Conservation (phyloP, 2,113 vertebrate species). For the Psittacula cyanocephala region DNA sequence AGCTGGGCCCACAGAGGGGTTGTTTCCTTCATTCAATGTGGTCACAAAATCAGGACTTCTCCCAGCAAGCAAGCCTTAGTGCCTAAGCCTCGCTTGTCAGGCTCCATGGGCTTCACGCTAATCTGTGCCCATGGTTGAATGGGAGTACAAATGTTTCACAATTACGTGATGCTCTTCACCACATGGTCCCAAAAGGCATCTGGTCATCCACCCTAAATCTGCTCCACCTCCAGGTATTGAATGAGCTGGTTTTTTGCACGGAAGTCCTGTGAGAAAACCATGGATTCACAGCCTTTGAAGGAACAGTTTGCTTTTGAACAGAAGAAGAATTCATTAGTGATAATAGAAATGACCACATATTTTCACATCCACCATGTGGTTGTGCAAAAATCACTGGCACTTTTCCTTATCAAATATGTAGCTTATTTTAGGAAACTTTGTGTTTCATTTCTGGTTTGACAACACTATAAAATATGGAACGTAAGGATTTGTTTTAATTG, state of each 20-base stretch:
- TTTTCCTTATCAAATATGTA: neutral
- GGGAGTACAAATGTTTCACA: fast-evolving
- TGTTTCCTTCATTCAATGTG: neutral
- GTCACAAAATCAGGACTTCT: neutral
- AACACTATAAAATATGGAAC: neutral
- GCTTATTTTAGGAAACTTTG: neutral
- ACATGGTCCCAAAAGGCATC: fast-evolving
- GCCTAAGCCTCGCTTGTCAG: neutral
- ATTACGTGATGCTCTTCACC: fast-evolving
- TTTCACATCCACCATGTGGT: neutral
- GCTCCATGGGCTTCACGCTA: fast-evolving
- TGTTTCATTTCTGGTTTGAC: neutral
- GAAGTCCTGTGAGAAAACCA: neutral
- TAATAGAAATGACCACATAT: neutral
- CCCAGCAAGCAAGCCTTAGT: fast-evolving
- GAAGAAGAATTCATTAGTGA: neutral
- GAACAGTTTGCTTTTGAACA: neutral
- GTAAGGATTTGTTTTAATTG: neutral
- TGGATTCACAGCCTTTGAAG: neutral
- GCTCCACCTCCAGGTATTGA: fast-evolving
- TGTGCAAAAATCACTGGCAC: neutral
- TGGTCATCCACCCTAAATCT: neutral
- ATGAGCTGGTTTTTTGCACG: neutral
- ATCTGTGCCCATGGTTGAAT: fast-evolving
- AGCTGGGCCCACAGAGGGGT: neutral